Percentiles rank a stretch among this genome's conserved stretches.
Evolutionary conservation across 1,140 invertebrate genomes (phyloP).

Genomic region (Procambarus virginalis): DNA sequence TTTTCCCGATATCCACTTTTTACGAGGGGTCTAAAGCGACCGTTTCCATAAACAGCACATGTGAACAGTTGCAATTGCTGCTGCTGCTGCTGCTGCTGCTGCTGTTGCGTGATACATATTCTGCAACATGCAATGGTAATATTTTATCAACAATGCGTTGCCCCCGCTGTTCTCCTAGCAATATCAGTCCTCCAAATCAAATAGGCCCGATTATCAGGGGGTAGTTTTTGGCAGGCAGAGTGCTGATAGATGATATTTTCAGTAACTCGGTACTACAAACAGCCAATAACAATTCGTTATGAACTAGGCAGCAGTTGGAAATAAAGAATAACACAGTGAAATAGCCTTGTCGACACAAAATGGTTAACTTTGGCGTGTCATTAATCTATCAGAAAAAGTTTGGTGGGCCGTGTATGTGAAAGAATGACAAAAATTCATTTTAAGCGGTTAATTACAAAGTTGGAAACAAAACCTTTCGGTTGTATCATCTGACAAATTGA

Average conservation of each 20-base stretch:
- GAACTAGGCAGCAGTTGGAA: background rate
- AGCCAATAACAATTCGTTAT: background rate
- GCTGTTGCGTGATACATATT: too few species aligned
- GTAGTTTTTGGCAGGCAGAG: background rate
- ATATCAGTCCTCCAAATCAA: background rate
- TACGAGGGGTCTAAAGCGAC: too few species aligned
- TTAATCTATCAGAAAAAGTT: conserved; percentile 3
- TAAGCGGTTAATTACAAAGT: conserved; percentile 5
- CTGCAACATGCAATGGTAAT: background rate
- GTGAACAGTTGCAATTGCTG: too few species aligned
- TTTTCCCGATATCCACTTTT: too few species aligned
- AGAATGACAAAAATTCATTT: conserved; percentile 9
- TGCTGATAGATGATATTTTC: background rate
- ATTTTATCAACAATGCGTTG: background rate
- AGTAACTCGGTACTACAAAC: background rate
- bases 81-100: too few species aligned
- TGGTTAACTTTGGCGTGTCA: conserved; percentile 4
- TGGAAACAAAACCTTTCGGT: background rate
- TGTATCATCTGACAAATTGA: conserved; percentile 11
- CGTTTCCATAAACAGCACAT: too few species aligned
- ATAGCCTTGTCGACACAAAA: background rate
- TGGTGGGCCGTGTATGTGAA: background rate
- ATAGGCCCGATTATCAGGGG: background rate
- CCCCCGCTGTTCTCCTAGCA: background rate
- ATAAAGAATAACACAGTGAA: background rate